These are phyloP conservation scores for Oriolus oriolus DNA, from an alignment of 2,113 vertebrate species.

Conservation along the genomic window DNA sequence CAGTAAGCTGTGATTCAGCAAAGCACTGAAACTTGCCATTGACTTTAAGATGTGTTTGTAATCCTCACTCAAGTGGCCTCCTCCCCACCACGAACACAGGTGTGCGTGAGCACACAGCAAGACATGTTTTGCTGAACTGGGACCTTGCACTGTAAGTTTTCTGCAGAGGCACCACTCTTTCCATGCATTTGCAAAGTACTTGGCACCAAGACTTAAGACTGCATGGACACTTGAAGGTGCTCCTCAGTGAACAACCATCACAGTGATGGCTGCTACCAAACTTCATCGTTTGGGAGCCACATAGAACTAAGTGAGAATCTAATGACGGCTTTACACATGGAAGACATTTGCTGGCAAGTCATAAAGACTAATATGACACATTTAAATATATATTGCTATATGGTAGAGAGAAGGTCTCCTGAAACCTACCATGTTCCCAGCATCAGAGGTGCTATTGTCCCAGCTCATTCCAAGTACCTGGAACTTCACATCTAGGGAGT, in stretches of 20 bases:
- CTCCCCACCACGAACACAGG: fast-evolving
- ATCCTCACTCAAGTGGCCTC: not conserved
- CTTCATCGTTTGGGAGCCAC: not conserved
- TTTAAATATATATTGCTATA: not conserved
- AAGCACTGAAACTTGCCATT: not conserved
- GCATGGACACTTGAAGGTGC: not conserved
- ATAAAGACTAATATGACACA: not conserved
- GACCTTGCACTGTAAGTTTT: not conserved
- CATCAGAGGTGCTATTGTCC: not conserved
- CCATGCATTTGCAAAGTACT: not conserved
- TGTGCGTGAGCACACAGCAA: not conserved
- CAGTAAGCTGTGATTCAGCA: not conserved
- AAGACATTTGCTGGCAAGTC: not conserved
- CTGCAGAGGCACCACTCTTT: not conserved
- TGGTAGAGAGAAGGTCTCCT: not conserved
- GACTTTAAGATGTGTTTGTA: not conserved
- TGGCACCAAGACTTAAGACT: not conserved
- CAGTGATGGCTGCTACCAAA: not conserved
- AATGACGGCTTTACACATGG: not conserved
- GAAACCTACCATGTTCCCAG: not conserved
- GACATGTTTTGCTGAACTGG: not conserved
- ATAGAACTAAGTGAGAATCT: not conserved
- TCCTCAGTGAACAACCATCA: not conserved
- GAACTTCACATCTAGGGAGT: not conserved
- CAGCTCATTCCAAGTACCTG: not conserved